Percentiles rank a stretch among this genome's conserved stretches.
Evolutionary conservation across 2,113 vertebrate genomes (phyloP).

Genomic region (Burhinus bistriatus): DNA sequence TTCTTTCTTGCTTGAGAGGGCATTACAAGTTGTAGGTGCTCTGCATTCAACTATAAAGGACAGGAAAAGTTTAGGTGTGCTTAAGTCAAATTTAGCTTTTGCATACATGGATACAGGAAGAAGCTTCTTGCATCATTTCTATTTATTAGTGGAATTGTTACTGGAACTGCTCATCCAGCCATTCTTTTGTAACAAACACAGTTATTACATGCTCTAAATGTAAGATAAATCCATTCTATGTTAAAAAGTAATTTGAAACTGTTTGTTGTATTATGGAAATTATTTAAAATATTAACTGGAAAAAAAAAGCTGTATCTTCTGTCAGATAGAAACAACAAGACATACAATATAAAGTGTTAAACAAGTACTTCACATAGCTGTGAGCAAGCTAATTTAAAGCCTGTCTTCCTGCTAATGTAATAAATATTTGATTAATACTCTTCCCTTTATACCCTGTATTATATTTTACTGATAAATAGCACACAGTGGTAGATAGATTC

Average conservation of each 20-base stretch:
- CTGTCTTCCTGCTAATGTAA: neutral
- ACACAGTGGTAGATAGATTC: neutral
- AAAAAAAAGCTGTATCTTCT: neutral
- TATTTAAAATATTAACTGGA: neutral
- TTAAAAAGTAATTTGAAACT: neutral
- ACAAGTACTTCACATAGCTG: neutral
- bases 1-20: neutral
- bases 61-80: neutral
- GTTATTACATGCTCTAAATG: neutral
- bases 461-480: neutral
- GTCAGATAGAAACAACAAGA: neutral
- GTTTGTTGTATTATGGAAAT: neutral
- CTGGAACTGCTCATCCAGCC: neutral
- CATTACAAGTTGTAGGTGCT: neutral
- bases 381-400: neutral
- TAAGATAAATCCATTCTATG: neutral
- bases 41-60: neutral
- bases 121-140: neutral
- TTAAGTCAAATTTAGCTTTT: neutral
- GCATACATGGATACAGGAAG: neutral
- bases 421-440: neutral
- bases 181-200: neutral
- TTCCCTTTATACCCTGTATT: neutral
- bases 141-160: neutral
- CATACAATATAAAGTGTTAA: neutral